Evolutionary conservation across 2,888 invertebrate species (phyloP), one percentile per base, ranked within the genome.

Genomic region (Formica aserva): DNA sequence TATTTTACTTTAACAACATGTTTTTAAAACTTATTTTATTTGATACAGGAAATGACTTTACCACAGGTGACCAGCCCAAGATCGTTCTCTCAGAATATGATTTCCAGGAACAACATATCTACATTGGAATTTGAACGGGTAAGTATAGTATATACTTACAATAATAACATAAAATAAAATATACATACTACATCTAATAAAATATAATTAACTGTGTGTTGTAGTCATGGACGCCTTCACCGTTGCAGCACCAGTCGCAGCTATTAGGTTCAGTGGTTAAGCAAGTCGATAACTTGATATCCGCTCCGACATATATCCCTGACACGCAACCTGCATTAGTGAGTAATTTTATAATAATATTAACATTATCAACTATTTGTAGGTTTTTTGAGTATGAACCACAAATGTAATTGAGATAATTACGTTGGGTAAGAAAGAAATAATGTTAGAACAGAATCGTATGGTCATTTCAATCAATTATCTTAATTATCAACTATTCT

Each of bases 81-180:
- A 32, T 32, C 18, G 32, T 4, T 4, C 29, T 60, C 18, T 60
- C 60, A 62, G 60, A 62, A 62, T 32, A 32, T 32, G 9, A 38
- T 9, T 62, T 32, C 60, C 18, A 62, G 1, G 29, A 60, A 60
- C 29, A 62, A 62, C 32, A 15, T 62, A 62, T 62, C 29, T 32
- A 4, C 18, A 62, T 18, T 62, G 8, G 18, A 32, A 62, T 32
- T 38, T 38, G 38, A 38, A 8, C 38, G 38, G 6, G 15, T 26
- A 62, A 62, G 3, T 62, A 62, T 62, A 62, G 3, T 38, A 9
- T 9, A 38, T 9, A 38, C 1, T 32, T 32, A 6, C 18, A 29
- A 60, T 60, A 15, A 62, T 62, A 62, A 62, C 18, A 55, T n/a
- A 29, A 29, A 15, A 32, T 29, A 62, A 62, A 62, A 62, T 62